Evolutionary conservation across 2,113 vertebrate genomes (phyloP).

Genomic region (Oceanites oceanicus): DNA sequence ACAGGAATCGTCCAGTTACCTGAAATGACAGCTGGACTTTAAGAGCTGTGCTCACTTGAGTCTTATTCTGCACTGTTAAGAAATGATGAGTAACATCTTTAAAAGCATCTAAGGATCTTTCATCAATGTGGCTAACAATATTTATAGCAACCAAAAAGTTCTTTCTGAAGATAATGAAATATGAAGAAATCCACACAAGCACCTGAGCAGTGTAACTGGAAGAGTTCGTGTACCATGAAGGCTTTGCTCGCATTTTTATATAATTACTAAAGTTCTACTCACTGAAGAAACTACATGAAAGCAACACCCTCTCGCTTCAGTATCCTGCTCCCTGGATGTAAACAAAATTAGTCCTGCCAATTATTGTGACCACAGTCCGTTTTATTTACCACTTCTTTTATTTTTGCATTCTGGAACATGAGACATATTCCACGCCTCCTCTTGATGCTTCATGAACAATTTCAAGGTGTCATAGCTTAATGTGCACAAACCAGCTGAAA

Average conservation of each 20-base stretch:
- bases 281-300: neutral
- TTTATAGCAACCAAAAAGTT: neutral
- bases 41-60: neutral
- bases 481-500: neutral
- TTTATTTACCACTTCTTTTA: neutral
- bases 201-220: neutral
- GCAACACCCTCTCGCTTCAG: neutral
- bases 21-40: neutral
- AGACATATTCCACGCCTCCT: neutral
- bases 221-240: neutral
- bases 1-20: neutral
- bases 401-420: neutral
- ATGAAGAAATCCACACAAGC: neutral
- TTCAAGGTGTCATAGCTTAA: neutral
- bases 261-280: neutral
- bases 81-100: neutral
- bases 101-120: neutral
- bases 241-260: neutral
- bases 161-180: neutral
- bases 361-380: neutral
- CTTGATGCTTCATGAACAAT: neutral
- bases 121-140: neutral
- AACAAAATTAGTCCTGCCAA: neutral
- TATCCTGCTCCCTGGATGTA: neutral
- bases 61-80: neutral